A percentile compares a stretch with the other conserved stretches of the same genome.
Conservation (phyloP, 2,113 vertebrate genomes). For the Gambusia affinis region DNA sequence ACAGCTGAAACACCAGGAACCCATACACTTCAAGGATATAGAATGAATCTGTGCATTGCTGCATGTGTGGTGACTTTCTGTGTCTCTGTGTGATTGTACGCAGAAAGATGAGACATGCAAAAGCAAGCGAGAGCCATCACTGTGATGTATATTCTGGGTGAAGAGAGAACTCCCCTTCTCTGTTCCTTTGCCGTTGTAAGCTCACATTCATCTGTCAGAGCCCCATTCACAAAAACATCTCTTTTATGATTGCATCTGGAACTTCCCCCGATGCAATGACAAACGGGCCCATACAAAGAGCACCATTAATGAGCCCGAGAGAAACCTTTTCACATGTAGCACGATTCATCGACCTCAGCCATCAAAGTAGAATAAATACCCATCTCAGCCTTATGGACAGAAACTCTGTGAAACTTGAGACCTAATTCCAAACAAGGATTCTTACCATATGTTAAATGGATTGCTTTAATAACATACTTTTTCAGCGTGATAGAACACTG, state of each 20-base stretch:
- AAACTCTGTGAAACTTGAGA: constrained; percentile 48
- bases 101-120: constrained; percentile 55
- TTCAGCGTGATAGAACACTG: not conserved
- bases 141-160: constrained; percentile 58
- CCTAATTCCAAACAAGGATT: constrained; percentile 20
- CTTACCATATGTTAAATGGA: constrained; percentile 1
- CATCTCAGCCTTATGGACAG: constrained; percentile 32
- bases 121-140: constrained; percentile 38
- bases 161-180: constrained; percentile 63
- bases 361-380: not conserved
- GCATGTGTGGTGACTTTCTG: constrained; percentile 26
- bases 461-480: not conserved
- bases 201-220: constrained; percentile 71
- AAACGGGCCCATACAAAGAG: constrained; percentile 60
- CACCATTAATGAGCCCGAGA: constrained; percentile 67
- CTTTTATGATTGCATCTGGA: constrained; percentile 79
- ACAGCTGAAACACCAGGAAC: constrained; percentile 58
- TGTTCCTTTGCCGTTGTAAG: constrained; percentile 68
- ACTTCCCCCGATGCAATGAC: constrained; percentile 63
- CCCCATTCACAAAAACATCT: constrained; percentile 75
- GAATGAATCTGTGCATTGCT: constrained; percentile 42
- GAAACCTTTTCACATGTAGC: constrained; percentile 54
- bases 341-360: constrained; percentile 17
- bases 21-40: constrained; percentile 63
- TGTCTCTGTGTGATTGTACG: constrained; percentile 46